phyloP scores from a whole-genome alignment of 2,113 vertebrate species.

The Irena cyanogastra region DNA sequence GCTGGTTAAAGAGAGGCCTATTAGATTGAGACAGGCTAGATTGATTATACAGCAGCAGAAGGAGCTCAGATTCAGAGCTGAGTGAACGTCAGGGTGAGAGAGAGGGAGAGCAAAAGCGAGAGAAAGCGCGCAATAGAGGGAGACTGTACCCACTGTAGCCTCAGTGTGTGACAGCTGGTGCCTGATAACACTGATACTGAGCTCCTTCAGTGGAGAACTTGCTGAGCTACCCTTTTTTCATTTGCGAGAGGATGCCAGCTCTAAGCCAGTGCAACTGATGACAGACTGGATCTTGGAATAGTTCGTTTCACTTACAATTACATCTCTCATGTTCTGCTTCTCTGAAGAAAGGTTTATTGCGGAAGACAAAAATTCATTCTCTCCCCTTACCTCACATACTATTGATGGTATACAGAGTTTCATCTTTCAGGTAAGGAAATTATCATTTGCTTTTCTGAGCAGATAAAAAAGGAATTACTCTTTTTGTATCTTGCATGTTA shows the following conservation, averaged over 20 bases:
- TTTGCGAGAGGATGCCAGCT: slow-evolving; percentile 58
- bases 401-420: slow-evolving; percentile 28
- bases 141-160: background rate
- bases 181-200: slow-evolving; percentile 1
- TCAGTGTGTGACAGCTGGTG: slow-evolving; percentile 47
- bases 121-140: background rate
- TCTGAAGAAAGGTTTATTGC: slow-evolving; percentile 32
- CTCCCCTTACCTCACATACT: background rate
- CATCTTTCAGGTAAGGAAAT: slow-evolving; percentile 70
- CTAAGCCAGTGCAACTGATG: slow-evolving; percentile 45
- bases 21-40: slow-evolving; percentile 77
- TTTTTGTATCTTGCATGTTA: background rate
- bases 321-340: background rate
- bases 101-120: background rate
- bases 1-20: slow-evolving; percentile 77
- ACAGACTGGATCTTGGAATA: slow-evolving; percentile 67
- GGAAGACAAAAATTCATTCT: slow-evolving; percentile 26
- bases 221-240: slow-evolving; percentile 58
- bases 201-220: slow-evolving; percentile 65
- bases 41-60: slow-evolving; percentile 74
- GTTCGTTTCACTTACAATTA: slow-evolving; percentile 45
- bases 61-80: slow-evolving; percentile 63
- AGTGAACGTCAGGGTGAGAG: slow-evolving; percentile 47
- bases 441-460: slow-evolving; percentile 3
- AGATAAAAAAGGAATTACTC: background rate